Percentiles rank a stretch among this genome's conserved stretches.
Conservation (phyloP, 37 sponge, comb jelly and placozoan genomes). For the Axinella damicornis region DNA sequence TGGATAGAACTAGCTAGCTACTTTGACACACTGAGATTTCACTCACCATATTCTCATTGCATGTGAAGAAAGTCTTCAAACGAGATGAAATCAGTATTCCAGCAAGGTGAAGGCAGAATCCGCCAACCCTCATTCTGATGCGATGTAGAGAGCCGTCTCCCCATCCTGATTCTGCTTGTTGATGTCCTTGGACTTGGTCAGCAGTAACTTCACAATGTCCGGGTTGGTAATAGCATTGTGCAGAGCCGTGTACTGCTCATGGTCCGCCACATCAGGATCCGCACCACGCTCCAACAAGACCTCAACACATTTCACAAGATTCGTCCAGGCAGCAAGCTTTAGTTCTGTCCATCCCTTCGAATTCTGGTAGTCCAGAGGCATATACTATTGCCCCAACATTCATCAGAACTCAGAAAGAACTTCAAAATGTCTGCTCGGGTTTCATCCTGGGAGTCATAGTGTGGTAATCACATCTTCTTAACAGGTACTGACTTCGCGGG, state of each 20-base stretch:
- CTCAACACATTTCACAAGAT: conserved; percentile 76
- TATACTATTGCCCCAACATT: conserved; percentile 5
- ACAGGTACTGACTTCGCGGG: too few relatives aligned
- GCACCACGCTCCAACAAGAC: conserved; percentile 64
- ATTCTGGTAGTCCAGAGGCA: conserved; percentile 57
- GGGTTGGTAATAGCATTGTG: conserved; percentile 67
- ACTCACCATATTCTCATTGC: too few relatives aligned
- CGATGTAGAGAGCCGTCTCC: conserved; percentile 63
- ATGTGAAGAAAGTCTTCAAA: too few relatives aligned
- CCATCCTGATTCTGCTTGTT: conserved; percentile 50
- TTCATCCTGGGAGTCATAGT: conserved; percentile 26
- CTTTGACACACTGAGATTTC: too few relatives aligned
- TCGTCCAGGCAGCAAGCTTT: conserved; percentile 72
- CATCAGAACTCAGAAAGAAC: conserved; percentile 38
- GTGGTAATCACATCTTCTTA: too few relatives aligned
- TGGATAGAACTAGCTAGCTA: too few relatives aligned
- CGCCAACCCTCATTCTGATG: conserved; percentile 34
- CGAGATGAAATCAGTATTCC: too few relatives aligned
- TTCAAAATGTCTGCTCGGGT: conserved; percentile 60
- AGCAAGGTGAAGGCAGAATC: conserved; percentile 61
- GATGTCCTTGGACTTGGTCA: conserved; percentile 34
- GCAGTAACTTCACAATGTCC: conserved; percentile 65
- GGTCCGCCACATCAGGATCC: conserved; percentile 65
- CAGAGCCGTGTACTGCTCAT: conserved; percentile 64
- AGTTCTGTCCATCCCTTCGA: conserved; percentile 79